phyloP scores from a whole-genome alignment of 2,797 vertebrate species.

The Semaprochilodus insignis region DNA sequence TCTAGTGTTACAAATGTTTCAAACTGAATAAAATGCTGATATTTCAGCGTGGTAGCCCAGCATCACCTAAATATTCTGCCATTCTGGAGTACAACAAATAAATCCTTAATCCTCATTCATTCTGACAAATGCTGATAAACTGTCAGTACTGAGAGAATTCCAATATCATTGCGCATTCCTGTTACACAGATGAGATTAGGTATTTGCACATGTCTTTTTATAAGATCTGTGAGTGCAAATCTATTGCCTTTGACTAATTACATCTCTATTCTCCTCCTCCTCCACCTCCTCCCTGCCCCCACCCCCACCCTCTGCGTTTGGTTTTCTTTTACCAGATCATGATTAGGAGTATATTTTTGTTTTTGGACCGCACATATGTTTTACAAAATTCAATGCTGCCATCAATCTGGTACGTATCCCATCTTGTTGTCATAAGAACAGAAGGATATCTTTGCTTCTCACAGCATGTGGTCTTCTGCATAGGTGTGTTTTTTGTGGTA shows the following conservation, averaged over 20 bases:
- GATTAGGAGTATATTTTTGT: slow-evolving; percentile 99
- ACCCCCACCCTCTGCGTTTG: background rate
- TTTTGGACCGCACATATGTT: slow-evolving; percentile 98
- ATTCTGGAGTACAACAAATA: too few relatives aligned
- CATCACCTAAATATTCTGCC: too few relatives aligned
- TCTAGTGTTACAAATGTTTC: too few relatives aligned
- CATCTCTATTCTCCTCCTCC: slow-evolving; percentile 15
- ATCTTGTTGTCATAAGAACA: background rate
- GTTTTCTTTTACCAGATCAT: slow-evolving; percentile 76
- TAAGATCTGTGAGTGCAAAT: background rate
- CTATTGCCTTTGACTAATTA: background rate
- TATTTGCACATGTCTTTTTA: background rate
- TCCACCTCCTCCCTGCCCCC: too few relatives aligned
- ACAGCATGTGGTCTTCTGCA: background rate
- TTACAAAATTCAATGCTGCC: slow-evolving; percentile 99
- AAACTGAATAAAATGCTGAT: too few relatives aligned
- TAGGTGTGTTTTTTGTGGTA: background rate
- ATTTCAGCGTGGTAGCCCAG: too few relatives aligned
- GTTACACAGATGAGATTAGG: background rate
- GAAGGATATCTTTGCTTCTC: background rate
- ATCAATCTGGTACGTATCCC: slow-evolving; percentile 93
- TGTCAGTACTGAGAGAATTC: too few relatives aligned
- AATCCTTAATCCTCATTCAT: too few relatives aligned
- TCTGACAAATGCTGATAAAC: too few relatives aligned
- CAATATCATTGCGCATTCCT: too few relatives aligned